Base-by-base conservation (phyloP, 1,140 invertebrate species). In the Macrostomum lignano region DNA sequence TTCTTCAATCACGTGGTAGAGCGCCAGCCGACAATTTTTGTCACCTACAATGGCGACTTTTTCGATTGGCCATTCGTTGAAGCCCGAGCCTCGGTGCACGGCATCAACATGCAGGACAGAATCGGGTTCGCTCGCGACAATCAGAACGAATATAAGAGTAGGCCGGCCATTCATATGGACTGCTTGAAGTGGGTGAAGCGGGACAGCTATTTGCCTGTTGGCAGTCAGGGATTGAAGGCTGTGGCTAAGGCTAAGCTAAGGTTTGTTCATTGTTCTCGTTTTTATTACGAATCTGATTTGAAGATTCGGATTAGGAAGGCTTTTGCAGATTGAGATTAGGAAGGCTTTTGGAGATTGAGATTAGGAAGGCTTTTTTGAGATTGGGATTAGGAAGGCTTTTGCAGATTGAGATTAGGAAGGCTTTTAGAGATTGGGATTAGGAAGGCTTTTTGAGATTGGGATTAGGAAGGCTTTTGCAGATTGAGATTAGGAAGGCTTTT, bases 1-100 rank as follows among this genome's bases (percentile, higher is more conserved):
- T 98, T 94, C 54, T 93, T 98, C 46, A 74, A 91, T 46, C 86
- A 96, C 45, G 78, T 96, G 28, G 66, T 84, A 51, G 74, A 91
- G 47, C 68, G 93, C 0, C 72, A 74, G 40, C 88, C 88, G 0
- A 78, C 91, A 48, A 77, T 98, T 43, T 78, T 96, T 62, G 82
- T 88, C 1, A 91, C 86, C 4, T 96, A 96, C 52, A 94, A 98
- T 47, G 88, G 88, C 36, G 88, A 98, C 48, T 84, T 79, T 58
- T 98, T 98, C 55, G 88, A 98, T 60, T 96, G 86, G 84, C 77
- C 82, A 1, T 98, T 93, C 60, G 72, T 98, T 6, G 86, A 98
- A 61, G 70, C 79, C 0, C 65, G 88, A 36, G 84, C 88, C 1
- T 70, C 71, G 1, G 59, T 73, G 25, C 69, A 93, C 46, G 69